phyloP scores from a whole-genome alignment of 92 coral and sea anemone species.

The Porites evermanni region DNA sequence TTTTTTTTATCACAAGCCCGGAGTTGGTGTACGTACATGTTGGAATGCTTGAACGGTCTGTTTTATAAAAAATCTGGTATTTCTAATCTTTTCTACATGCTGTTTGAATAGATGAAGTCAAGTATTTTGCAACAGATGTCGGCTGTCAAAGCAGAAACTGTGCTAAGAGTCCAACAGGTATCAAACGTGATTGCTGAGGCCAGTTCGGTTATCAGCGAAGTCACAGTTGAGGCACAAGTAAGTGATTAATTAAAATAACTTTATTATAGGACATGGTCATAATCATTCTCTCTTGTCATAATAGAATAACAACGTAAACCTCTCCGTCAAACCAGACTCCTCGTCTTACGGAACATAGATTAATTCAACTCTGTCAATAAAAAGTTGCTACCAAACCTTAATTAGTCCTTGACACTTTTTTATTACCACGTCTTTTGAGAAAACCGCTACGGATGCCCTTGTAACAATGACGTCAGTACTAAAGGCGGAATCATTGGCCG shows the following conservation, averaged over 20 bases:
- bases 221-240: constrained; percentile 49
- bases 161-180: constrained; percentile 34
- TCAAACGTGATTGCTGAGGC: constrained; percentile 58
- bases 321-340: too few species aligned
- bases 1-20: neutral
- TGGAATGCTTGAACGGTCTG: neutral
- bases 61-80: too few species aligned
- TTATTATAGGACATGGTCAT: too few species aligned
- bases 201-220: constrained; percentile 18
- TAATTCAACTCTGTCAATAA: too few species aligned
- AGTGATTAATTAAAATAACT: neutral
- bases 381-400: too few species aligned
- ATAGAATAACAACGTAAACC: too few species aligned
- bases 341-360: too few species aligned
- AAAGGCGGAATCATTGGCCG: constrained; percentile 15
- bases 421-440: neutral
- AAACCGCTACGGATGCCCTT: constrained; percentile 49
- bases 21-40: neutral
- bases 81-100: neutral
- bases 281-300: too few species aligned
- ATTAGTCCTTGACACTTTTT: neutral
- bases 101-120: constrained; percentile 53
- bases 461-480: constrained; percentile 37
- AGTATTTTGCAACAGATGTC: constrained; percentile 40
- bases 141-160: constrained; percentile 29